Percentiles rank a stretch among this genome's conserved stretches.
phyloP scores from a whole-genome alignment of 2,113 vertebrate species.

The Cryptomyrus ogoouensis region DNA sequence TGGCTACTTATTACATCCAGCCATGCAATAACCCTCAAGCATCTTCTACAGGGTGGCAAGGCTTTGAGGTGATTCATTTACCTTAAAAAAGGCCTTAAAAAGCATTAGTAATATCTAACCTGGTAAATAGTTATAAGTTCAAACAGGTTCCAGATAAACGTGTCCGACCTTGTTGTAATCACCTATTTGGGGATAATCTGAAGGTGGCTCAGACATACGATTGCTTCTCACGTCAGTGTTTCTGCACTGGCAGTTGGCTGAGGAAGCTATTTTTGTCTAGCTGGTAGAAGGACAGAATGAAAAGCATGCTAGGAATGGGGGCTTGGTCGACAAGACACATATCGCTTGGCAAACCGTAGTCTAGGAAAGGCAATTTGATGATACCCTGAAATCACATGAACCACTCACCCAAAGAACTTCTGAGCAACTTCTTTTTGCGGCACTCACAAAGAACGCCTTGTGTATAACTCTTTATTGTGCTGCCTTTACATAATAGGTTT shows the following conservation, averaged over 20 bases:
- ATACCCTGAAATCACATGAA: not conserved
- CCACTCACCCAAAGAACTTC: not conserved
- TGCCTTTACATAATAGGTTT: not conserved
- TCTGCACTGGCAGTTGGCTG: not conserved
- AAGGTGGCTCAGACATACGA: not conserved
- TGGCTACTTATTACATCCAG: not conserved
- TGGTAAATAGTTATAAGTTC: not conserved
- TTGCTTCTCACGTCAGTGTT: not conserved
- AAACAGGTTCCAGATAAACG: not conserved
- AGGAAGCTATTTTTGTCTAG: constrained; percentile 15
- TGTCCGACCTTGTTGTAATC: not conserved
- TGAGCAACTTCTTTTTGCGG: not conserved
- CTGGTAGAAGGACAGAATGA: not conserved
- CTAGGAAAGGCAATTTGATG: not conserved
- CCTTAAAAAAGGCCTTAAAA: not conserved
- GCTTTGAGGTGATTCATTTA: not conserved
- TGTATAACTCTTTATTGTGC: not conserved
- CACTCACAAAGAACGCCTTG: not conserved
- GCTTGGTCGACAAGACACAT: not conserved
- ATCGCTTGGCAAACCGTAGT: not conserved
- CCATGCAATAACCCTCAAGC: not conserved
- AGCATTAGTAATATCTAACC: not conserved
- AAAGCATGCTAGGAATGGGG: not conserved
- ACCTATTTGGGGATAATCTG: not conserved
- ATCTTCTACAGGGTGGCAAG: not conserved